These are phyloP conservation scores for Blastomussa wellsi DNA, from an alignment of 92 coral and sea anemone species.

Conservation along the genomic window DNA sequence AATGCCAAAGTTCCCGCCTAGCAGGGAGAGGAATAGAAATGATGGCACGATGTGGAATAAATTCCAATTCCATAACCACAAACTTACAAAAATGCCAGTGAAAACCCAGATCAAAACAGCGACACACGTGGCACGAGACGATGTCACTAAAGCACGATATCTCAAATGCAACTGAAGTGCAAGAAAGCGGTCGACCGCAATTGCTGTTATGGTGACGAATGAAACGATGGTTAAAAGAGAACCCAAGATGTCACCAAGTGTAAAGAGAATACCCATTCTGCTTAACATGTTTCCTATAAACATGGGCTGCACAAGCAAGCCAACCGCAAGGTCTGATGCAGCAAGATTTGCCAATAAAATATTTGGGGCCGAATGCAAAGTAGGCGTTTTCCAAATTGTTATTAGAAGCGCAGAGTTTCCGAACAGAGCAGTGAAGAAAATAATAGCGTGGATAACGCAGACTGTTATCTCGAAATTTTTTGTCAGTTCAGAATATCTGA, in stretches of 20 bases:
- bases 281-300: not conserved
- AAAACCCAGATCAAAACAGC: no score
- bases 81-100: no score
- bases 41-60: not conserved
- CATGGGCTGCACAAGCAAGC: not conserved
- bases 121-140: not conserved
- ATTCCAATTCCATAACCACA: not conserved
- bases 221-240: no score
- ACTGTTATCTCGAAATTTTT: not conserved
- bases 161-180: not conserved
- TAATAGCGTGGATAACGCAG: not conserved
- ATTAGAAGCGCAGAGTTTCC: not conserved
- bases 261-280: not conserved
- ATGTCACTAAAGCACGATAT: not conserved
- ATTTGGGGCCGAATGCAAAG: not conserved
- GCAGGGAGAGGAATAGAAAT: not conserved
- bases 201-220: no score
- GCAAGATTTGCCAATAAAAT: not conserved
- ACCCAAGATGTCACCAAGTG: no score
- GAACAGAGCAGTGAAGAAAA: not conserved
- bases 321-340: constrained; percentile 4
- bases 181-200: not conserved
- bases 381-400: not conserved
- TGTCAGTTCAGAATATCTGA: not conserved
- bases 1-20: not conserved